Conservation (phyloP, 2,113 vertebrate species). For the Melanostigma gelatinosum region DNA sequence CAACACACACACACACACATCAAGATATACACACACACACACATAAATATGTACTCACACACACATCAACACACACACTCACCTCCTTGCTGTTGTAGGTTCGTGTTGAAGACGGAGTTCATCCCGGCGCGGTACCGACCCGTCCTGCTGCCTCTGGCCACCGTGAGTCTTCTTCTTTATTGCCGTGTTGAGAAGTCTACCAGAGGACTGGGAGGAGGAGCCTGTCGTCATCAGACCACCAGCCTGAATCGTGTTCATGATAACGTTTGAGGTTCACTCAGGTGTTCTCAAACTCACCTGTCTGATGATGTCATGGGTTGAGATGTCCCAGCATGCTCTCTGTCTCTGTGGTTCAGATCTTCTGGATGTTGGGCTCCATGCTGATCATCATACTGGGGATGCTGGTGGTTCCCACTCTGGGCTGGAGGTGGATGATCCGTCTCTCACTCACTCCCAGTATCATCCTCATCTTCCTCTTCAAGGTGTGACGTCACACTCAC, state of each 20-base stretch:
- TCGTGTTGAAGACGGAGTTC: constrained; percentile 96
- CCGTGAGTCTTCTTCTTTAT: constrained; percentile 81
- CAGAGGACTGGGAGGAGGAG: too few relatives aligned
- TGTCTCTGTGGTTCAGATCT: constrained; percentile 83
- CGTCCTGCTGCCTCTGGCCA: constrained; percentile 89
- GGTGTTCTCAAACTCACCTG: background rate
- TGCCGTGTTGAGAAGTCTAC: too few relatives aligned
- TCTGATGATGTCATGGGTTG: background rate
- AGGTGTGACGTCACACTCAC: constrained; percentile 75
- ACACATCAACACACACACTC: too few relatives aligned
- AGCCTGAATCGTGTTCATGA: too few relatives aligned
- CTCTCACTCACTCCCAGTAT: constrained; percentile 89
- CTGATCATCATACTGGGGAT: constrained; percentile 92
- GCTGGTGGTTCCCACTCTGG: constrained; percentile 86
- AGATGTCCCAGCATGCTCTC: constrained; percentile 45
- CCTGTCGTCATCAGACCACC: too few relatives aligned
- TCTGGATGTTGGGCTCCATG: constrained; percentile 94
- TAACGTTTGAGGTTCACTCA: too few relatives aligned
- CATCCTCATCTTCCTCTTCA: constrained; percentile 89
- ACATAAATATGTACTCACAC: too few relatives aligned
- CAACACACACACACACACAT: background rate
- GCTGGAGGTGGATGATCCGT: constrained; percentile 96
- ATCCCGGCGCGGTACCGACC: constrained; percentile 90
- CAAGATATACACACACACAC: too few relatives aligned
- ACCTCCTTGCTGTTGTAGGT: constrained; percentile 72